A percentile compares a stretch with the other conserved stretches of the same genome.
Evolutionary conservation across 1,140 invertebrate genomes (phyloP).

Genomic region (Helicoverpa zea): DNA sequence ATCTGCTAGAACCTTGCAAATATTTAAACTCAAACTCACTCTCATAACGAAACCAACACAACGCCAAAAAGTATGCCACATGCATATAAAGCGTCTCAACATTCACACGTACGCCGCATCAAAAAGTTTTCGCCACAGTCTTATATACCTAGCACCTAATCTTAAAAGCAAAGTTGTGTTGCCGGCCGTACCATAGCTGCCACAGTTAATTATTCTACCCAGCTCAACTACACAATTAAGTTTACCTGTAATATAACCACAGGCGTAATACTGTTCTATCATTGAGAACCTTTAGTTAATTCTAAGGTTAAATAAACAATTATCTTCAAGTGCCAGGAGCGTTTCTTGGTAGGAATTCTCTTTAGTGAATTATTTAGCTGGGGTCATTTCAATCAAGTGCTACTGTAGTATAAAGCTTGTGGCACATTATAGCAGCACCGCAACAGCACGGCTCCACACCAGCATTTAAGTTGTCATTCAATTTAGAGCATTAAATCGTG

Average conservation of each 20-base stretch:
- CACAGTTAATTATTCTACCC: conserved; percentile 41
- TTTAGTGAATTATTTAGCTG: no score
- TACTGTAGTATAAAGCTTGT: no score
- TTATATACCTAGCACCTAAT: neutral
- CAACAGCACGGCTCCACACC: no score
- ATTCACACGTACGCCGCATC: neutral
- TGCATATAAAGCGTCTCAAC: no score
- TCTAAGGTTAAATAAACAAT: conserved; percentile 22
- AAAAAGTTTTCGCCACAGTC: conserved; percentile 1
- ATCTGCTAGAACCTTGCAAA: no score
- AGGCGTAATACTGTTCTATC: conserved; percentile 2
- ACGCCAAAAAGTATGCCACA: no score
- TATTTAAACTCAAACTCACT: no score
- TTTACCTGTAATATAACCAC: conserved; percentile 30
- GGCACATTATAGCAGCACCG: no score
- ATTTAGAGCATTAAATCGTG: no score
- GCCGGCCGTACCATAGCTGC: neutral
- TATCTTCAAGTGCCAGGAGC: neutral
- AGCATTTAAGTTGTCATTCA: no score
- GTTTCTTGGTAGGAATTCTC: neutral
- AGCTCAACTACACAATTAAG: conserved; percentile 5
- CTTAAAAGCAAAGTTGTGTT: conserved; percentile 34
- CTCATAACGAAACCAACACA: no score
- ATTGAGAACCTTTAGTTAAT: conserved; percentile 13
- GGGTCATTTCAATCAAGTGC: no score